These are phyloP conservation scores for Drosophila willistoni DNA, from an alignment of 1,140 invertebrate species.

Conservation along the genomic window DNA sequence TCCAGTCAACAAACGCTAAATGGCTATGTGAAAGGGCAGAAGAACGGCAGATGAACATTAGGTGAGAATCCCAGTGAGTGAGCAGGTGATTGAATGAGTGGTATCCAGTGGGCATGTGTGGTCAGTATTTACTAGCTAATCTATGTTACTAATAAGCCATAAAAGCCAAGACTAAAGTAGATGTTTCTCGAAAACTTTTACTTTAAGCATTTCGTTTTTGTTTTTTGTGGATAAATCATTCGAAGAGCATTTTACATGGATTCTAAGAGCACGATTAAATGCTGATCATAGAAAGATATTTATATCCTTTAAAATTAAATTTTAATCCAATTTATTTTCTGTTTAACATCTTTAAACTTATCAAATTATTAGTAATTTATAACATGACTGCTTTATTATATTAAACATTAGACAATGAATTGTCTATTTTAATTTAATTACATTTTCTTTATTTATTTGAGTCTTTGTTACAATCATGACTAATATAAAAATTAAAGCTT, in stretches of 20 bases:
- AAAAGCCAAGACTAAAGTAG: conserved; percentile 29
- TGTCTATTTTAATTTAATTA: no score
- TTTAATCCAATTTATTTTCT: no score
- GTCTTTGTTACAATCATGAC: no score
- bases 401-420: no score
- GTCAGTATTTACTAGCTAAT: conserved; percentile 44
- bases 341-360: no score
- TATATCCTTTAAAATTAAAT: no score
- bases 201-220: neutral
- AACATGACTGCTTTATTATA: no score
- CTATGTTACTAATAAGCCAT: conserved; percentile 42
- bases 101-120: conserved; percentile 41
- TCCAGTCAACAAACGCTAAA: conserved; percentile 79
- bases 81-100: conserved; percentile 38
- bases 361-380: no score
- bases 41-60: conserved; percentile 9
- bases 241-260: no score
- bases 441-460: no score
- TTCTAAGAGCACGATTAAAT: no score
- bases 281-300: no score
- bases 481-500: neutral
- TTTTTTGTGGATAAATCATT: neutral
- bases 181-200: neutral
- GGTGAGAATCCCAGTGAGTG: neutral
- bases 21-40: conserved; percentile 48